Conservation (phyloP, 2,888 invertebrate species). For the Chrysolina oricalcia region DNA sequence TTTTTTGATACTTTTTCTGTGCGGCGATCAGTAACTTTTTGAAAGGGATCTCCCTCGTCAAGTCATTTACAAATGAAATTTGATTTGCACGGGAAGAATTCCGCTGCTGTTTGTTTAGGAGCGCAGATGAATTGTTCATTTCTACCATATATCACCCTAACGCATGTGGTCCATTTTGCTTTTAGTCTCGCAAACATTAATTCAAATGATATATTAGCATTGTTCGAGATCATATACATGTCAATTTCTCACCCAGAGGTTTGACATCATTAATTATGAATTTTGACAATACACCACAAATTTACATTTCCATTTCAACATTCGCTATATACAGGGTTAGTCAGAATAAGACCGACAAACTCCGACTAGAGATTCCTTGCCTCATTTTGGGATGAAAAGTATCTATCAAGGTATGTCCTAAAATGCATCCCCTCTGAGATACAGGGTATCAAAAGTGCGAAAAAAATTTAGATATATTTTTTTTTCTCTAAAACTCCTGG, state of each 20-base stretch:
- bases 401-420: too few species aligned
- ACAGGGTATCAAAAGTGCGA: too few species aligned
- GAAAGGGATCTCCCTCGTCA: background rate
- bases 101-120: constrained; percentile 37
- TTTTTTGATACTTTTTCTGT: background rate
- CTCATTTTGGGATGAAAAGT: too few species aligned
- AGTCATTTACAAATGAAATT: background rate
- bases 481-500: too few species aligned
- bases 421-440: too few species aligned
- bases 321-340: too few species aligned
- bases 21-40: background rate
- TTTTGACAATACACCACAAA: constrained; percentile 1
- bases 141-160: constrained; percentile 34
- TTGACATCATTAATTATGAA: constrained; percentile 31
- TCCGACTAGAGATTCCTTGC: too few species aligned
- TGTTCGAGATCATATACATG: constrained; percentile 22
- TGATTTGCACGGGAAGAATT: constrained; percentile 1
- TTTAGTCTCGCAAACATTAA: constrained; percentile 16
- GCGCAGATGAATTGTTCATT: constrained; percentile 36
- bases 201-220: constrained; percentile 37
- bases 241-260: constrained; percentile 23
- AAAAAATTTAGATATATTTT: too few species aligned
- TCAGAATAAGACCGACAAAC: too few species aligned
- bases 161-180: constrained; percentile 17
- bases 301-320: too few species aligned